phyloP scores from a whole-genome alignment of 2,113 vertebrate species.

The Nannospalax galili region DNA sequence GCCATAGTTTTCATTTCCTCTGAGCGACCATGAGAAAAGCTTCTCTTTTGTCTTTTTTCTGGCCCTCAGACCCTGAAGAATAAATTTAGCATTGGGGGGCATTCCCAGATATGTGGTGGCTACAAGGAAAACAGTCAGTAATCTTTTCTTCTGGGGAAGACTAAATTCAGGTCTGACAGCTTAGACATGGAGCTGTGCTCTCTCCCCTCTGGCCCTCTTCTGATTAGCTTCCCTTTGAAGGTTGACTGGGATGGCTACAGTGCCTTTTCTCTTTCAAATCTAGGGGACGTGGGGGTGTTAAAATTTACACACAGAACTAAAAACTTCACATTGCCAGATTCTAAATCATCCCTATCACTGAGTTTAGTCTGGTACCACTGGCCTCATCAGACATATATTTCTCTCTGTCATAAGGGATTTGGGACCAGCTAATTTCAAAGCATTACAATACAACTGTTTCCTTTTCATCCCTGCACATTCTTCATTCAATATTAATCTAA shows the following conservation, averaged over 20 bases:
- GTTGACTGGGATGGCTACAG: constrained; percentile 78
- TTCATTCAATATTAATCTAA: constrained; percentile 64
- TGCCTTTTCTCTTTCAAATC: constrained; percentile 75
- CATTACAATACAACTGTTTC: constrained; percentile 64
- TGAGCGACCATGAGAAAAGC: constrained; percentile 45
- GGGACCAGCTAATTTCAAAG: constrained; percentile 59
- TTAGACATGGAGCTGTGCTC: constrained; percentile 74
- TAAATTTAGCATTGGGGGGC: constrained; percentile 66
- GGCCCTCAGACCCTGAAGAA: constrained; percentile 74
- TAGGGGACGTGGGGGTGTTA: constrained; percentile 75
- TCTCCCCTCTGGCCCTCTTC: constrained; percentile 45
- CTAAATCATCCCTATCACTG: constrained; percentile 74
- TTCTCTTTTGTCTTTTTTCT: constrained; percentile 37
- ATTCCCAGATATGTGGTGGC: constrained; percentile 69
- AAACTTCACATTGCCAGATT: constrained; percentile 55
- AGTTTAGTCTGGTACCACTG: constrained; percentile 68
- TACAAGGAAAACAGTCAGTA: constrained; percentile 80
- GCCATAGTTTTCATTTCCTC: constrained; percentile 33
- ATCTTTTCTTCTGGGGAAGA: constrained; percentile 76
- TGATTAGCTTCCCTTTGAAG: constrained; percentile 80
- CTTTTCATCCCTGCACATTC: constrained; percentile 60
- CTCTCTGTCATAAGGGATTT: constrained; percentile 69
- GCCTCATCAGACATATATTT: constrained; percentile 74
- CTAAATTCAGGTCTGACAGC: constrained; percentile 78
- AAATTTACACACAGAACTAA: constrained; percentile 74